Evolutionary conservation across 2,797 vertebrate species (phyloP).

Genomic region (Knipowitschia caucasica): DNA sequence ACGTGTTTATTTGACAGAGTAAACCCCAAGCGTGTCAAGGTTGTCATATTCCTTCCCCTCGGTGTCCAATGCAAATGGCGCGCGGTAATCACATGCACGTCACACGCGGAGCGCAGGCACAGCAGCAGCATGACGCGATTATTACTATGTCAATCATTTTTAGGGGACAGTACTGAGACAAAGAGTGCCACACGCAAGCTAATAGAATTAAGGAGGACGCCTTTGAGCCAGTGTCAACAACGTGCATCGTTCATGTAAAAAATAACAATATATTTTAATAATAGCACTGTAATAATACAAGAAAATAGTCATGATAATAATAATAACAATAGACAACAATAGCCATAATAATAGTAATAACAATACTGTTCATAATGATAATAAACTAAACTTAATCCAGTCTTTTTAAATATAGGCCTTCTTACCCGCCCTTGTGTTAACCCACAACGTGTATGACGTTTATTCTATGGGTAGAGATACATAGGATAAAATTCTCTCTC

Average conservation of each 20-base stretch:
- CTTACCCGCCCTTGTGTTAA: too few relatives aligned
- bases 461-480: too few relatives aligned
- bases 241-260: background rate
- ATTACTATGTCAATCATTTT: slow-evolving; percentile 77
- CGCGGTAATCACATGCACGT: slow-evolving; percentile 60
- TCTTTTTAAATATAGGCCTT: too few relatives aligned
- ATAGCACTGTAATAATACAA: background rate
- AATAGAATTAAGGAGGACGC: slow-evolving; percentile 73
- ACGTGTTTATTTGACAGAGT: slow-evolving; percentile 72
- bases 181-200: slow-evolving; percentile 55
- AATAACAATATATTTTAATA: too few relatives aligned
- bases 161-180: slow-evolving; percentile 66
- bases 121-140: slow-evolving; percentile 70
- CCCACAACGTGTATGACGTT: too few relatives aligned
- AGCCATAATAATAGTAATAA: too few relatives aligned
- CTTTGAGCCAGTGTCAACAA: slow-evolving; percentile 68
- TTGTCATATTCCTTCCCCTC: slow-evolving; percentile 68
- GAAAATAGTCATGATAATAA: too few relatives aligned
- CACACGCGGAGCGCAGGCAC: slow-evolving; percentile 7
- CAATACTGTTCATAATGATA: too few relatives aligned
- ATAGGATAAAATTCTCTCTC: too few relatives aligned
- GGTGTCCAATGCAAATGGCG: slow-evolving; percentile 70
- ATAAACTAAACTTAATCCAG: too few relatives aligned
- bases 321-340: background rate
- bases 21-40: slow-evolving; percentile 68